Evolutionary conservation across 2,888 invertebrate species (phyloP), one percentile per base, ranked within the genome.

Genomic region (Cancer borealis): DNA sequence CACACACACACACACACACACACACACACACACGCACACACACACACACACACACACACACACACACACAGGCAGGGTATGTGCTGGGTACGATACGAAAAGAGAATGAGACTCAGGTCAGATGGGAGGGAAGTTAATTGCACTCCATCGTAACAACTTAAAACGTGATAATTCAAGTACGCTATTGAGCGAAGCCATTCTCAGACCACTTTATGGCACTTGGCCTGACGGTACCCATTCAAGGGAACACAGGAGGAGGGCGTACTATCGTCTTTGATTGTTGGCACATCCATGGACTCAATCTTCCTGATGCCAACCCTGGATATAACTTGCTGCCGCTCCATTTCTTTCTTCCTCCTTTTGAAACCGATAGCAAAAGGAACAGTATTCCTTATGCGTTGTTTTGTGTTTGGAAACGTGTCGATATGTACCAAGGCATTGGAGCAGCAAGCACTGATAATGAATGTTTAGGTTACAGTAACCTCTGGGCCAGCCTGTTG

Each of bases 31-130:
- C 66, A 17, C 66, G 10, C 66, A 66, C 66, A 66, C 66, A 66
- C 66, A 66, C 66, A 66, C 66, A 66, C 66, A 66, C 66, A 66
- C 66, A 66, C 66, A 66, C 66, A 66, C 66, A 66, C 66, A 66
- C 66, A 66, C 66, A 66, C 66, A 66, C 12, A 66, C 17, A 66
- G 4, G 66, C n/a, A 66, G 66, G 66, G 66, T 14, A 66, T 66
- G 66, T 14, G 2, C 79, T 79, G 79, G 60, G 17, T 21, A 66
- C 4, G 66, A 21, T n/a, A n/a, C 30, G 12, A 30, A 12, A 8
- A 30, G 30, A 3, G 79, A 79, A 3, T 8, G 30, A 30, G 26
- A 26, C 30, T 79, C 21, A 12, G 79, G 26, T 79, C 79, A 79
- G 79, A 26, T 79, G 79, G n/a, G 26, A 79, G 79, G 79, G 30